These are phyloP conservation scores for Orchestia grillus DNA, from an alignment of 1,140 invertebrate genomes.

Conservation along the genomic window DNA sequence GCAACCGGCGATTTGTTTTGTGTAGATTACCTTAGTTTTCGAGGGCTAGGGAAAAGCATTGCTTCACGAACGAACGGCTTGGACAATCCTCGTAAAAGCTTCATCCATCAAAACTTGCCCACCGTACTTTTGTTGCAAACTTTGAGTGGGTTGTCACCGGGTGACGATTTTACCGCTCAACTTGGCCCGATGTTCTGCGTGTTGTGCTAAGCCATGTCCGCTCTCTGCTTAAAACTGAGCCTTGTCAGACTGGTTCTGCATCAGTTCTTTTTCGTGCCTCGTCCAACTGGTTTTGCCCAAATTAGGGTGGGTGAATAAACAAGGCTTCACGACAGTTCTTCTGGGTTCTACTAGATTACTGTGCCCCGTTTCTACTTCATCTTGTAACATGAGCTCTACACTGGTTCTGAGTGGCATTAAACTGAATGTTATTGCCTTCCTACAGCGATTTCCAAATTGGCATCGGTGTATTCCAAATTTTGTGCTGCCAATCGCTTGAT, in stretches of 20 bases:
- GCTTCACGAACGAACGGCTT: slow-evolving; percentile 2
- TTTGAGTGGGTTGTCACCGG: slow-evolving; percentile 42
- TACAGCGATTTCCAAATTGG: too few relatives aligned
- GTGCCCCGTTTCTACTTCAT: background rate
- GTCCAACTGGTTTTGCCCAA: background rate
- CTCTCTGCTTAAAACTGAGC: background rate
- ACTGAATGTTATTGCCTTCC: background rate
- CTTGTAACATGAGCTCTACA: too few relatives aligned
- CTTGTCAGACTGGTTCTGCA: background rate
- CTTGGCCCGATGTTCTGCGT: background rate
- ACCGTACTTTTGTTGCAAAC: slow-evolving; percentile 52
- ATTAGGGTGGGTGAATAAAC: background rate
- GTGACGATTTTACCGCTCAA: slow-evolving; percentile 42
- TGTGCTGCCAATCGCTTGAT: too few relatives aligned
- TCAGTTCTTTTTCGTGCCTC: background rate
- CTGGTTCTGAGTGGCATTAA: background rate
- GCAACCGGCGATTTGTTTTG: slow-evolving; percentile 28
- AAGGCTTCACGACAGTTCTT: too few relatives aligned
- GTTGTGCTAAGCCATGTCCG: background rate
- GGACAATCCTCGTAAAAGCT: slow-evolving; percentile 21
- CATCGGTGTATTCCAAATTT: too few relatives aligned
- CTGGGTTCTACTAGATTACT: too few relatives aligned
- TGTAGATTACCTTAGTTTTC: slow-evolving; percentile 21
- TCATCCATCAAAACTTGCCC: slow-evolving; percentile 48
- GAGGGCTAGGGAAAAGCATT: background rate